Conservation (phyloP, 23 tunicate species). For the Styela plicata region DNA sequence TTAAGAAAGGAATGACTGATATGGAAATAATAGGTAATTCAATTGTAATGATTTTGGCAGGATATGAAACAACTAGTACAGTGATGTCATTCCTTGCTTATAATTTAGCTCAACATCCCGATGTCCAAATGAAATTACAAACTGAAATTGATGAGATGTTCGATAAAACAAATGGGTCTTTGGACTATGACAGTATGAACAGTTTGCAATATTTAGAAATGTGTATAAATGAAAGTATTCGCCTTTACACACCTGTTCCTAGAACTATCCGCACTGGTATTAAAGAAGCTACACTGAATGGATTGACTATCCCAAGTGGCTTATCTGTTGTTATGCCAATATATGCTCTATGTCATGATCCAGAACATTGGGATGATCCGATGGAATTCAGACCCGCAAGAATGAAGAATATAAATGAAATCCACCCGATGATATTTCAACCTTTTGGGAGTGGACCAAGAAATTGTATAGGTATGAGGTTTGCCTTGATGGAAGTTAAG, state of each 20-base stretch:
- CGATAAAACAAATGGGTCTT: not conserved
- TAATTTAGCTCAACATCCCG: constrained; percentile 56
- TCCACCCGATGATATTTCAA: constrained; percentile 55
- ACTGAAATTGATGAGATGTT: constrained; percentile 45
- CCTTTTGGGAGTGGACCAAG: constrained; percentile 77
- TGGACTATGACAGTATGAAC: not conserved
- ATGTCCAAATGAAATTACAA: constrained; percentile 42
- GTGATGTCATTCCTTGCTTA: constrained; percentile 48
- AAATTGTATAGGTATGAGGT: constrained; percentile 59
- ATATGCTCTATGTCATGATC: constrained; percentile 29
- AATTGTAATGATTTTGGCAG: constrained; percentile 59
- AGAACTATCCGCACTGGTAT: not conserved
- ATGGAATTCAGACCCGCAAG: constrained; percentile 20
- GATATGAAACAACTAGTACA: constrained; percentile 66
- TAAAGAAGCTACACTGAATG: constrained; percentile 49
- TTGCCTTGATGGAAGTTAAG: constrained; percentile 55
- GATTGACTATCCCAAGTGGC: constrained; percentile 33
- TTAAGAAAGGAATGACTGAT: constrained; percentile 42
- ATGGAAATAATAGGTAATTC: constrained; percentile 55
- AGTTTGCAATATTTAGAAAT: not conserved
- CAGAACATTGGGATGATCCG: constrained; percentile 10
- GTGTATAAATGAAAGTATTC: constrained; percentile 4
- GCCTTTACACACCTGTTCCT: constrained; percentile 5
- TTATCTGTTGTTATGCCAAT: constrained; percentile 33
- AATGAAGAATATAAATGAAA: constrained; percentile 53